Conservation (phyloP, 2,113 vertebrate species). For the Sisor rabdophorus region DNA sequence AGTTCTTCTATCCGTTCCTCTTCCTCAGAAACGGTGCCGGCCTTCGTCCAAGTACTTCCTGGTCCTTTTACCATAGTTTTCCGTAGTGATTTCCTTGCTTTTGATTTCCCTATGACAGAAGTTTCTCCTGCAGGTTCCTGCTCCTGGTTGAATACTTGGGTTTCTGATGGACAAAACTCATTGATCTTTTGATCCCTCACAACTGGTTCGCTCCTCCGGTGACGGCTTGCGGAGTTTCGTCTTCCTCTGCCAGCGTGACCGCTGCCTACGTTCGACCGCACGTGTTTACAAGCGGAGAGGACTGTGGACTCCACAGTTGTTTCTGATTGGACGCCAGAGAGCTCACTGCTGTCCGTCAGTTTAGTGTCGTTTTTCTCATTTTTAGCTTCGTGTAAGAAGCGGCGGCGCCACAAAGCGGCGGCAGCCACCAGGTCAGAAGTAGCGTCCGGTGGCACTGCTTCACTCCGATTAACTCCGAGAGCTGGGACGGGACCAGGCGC, state of each 20-base stretch:
- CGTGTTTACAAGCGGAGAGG: neutral
- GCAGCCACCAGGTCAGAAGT: conserved; percentile 12
- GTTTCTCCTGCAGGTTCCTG: neutral
- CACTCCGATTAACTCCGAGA: neutral
- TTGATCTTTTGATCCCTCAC: neutral
- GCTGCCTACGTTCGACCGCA: neutral
- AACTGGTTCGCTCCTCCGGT: neutral
- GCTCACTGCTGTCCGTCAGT: neutral
- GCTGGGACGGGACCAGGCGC: neutral
- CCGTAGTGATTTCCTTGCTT: neutral
- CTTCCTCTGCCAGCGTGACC: conserved; percentile 1
- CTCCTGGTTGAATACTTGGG: neutral
- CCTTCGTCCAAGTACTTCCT: neutral
- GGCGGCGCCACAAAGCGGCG: conserved; percentile 22
- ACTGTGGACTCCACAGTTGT: neutral
- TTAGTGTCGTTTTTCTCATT: neutral
- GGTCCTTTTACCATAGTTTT: neutral
- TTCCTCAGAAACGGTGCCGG: neutral
- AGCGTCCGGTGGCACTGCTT: neutral
- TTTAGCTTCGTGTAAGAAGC: neutral
- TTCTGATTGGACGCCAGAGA: conserved; percentile 7
- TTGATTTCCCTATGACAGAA: too few species aligned
- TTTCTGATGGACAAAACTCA: neutral
- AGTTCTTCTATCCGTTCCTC: neutral
- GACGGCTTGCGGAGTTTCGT: neutral